phyloP scores from a whole-genome alignment of 2,797 vertebrate species.

The Scolopax rusticola region DNA sequence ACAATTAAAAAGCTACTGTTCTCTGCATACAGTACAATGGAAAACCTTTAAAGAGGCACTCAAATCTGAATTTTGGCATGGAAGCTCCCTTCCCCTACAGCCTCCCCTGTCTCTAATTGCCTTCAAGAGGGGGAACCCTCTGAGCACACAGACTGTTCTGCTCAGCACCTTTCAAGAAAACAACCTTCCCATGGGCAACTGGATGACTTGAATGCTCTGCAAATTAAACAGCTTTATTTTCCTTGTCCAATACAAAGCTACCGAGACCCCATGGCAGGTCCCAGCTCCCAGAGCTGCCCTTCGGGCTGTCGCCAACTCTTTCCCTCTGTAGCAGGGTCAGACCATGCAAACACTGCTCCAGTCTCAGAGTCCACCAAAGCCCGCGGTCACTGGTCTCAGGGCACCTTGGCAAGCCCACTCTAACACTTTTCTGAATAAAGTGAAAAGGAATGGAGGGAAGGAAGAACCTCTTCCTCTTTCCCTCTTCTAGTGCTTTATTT shows the following conservation, averaged over 20 bases:
- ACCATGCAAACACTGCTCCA: background rate
- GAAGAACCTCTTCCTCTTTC: background rate
- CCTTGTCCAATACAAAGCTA: background rate
- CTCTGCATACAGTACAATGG: background rate
- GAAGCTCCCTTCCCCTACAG: background rate
- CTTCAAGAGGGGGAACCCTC: background rate
- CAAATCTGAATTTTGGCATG: background rate
- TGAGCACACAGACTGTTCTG: background rate
- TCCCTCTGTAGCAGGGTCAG: rapidly evolving
- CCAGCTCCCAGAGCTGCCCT: background rate
- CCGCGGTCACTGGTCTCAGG: background rate
- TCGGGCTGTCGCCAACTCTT: background rate
- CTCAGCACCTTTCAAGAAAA: background rate
- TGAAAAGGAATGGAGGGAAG: background rate
- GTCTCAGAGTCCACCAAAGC: background rate
- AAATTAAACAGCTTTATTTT: background rate
- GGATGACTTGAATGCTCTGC: background rate
- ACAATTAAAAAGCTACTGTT: background rate
- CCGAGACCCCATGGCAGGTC: rapidly evolving
- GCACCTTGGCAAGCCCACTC: background rate
- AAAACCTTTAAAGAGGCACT: background rate
- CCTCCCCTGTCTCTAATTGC: background rate
- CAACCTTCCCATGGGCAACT: background rate
- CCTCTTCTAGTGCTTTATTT: background rate
- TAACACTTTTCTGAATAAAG: background rate